A percentile compares a stretch with the other conserved stretches of the same genome.
Conservation (phyloP, 2,888 invertebrate species). For the Rhyacophila evoluta region DNA sequence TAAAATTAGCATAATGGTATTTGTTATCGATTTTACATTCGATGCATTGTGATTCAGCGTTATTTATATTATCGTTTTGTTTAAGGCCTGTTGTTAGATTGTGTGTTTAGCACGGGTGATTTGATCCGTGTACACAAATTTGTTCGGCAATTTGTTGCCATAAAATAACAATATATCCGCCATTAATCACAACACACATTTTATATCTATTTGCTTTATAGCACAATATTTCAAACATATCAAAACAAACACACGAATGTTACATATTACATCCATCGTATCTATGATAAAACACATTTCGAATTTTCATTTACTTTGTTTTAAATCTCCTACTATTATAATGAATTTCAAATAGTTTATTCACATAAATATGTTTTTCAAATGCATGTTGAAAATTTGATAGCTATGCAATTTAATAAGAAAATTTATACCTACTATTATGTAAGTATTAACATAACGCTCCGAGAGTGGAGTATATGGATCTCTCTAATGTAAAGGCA, state of each 20-base stretch:
- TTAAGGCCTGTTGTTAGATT: not conserved
- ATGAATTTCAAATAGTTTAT: too few relatives aligned
- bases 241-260: not conserved
- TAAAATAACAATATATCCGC: not conserved
- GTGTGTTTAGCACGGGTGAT: not conserved
- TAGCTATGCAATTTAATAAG: too few relatives aligned
- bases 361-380: too few relatives aligned
- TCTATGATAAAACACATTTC: not conserved
- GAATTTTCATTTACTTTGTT: too few relatives aligned
- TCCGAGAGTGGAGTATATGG: too few relatives aligned
- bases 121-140: not conserved
- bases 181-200: slow-evolving; percentile 2
- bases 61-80: not conserved
- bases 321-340: too few relatives aligned
- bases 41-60: not conserved
- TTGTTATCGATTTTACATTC: not conserved
- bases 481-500: too few relatives aligned
- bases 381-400: too few relatives aligned
- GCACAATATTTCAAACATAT: not conserved
- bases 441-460: too few relatives aligned
- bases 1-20: not conserved
- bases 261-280: not conserved
- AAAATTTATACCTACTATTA: too few relatives aligned
- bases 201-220: not conserved
- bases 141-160: not conserved